Evolutionary conservation across 2,888 invertebrate genomes (phyloP), one percentile per base, ranked within the genome.

Genomic region (Epirrhoe tristata): DNA sequence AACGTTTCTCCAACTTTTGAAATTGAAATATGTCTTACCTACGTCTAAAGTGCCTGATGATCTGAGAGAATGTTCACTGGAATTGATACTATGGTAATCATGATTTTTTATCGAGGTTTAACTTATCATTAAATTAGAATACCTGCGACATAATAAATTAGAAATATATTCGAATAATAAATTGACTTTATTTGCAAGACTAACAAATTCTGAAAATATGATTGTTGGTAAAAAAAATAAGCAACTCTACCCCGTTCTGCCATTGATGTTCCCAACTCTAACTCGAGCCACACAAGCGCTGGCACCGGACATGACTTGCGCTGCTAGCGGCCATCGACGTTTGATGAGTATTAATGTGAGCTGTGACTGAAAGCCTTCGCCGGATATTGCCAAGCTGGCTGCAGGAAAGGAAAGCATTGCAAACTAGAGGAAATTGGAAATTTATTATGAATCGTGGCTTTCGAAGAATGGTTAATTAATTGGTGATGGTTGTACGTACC

Each of bases 321-420:
- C 82, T 81, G 67, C 53, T 72, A 69, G 62, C 58, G 70, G 52
- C 78, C 73, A 80, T 80, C 79, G 60, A 76, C 69, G 67, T 67
- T 61, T 69, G 73, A 79, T 74, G 75, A 74, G 74, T 77, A 86
- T 86, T 88, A 58, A 58, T 57, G 59, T 57, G 31, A 14, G 5
- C 17, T 58, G 60, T 84, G 74, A 72, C 80, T 91, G 86, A 91
- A 90, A 91, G 90, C 86, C 75, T 82, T 80, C 77, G 75, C 81
- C 88, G 91, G 92, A 91, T 89, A 91, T 91, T 90, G 84, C 54
- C 7, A 48, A 52, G 63, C 52, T 67, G 2, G 59, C 39, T 60
- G 56, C 54, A 77, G 82, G 82, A 83, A 82, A 76, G 74, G 80
- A 78, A 82, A 79, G 74, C 73, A 80, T 77, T 81, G 77, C 81